Evolutionary conservation across 2,113 vertebrate species (phyloP).

Genomic region (Phyllostomus discolor): DNA sequence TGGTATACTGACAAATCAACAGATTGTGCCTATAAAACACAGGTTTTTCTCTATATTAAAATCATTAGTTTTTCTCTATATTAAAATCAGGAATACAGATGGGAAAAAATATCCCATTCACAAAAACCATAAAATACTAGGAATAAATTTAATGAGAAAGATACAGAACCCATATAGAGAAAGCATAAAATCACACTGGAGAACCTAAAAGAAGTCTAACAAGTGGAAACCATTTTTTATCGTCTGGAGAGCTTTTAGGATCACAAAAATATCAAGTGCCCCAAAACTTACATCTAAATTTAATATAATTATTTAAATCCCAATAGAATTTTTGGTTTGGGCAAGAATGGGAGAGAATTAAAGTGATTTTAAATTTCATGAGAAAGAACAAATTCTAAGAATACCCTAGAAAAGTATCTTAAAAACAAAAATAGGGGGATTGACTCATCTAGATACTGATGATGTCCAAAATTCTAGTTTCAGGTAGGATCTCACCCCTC

Average conservation of each 20-base stretch:
- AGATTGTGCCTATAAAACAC: not conserved
- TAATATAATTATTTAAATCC: slow-evolving; percentile 16
- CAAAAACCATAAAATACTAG: not conserved
- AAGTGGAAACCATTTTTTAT: slow-evolving; percentile 14
- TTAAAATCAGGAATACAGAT: slow-evolving; percentile 1
- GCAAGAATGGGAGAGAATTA: not conserved
- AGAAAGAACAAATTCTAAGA: not conserved
- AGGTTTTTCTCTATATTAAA: slow-evolving; percentile 20
- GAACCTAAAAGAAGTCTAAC: not conserved
- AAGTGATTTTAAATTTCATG: slow-evolving; percentile 29
- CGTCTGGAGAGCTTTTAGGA: not conserved
- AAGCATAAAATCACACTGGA: not conserved
- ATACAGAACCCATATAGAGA: not conserved
- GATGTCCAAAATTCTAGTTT: not conserved
- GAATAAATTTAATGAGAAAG: not conserved
- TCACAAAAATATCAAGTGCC: slow-evolving; percentile 20
- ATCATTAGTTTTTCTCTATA: not conserved
- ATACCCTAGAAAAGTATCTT: not conserved
- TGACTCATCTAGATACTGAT: not conserved
- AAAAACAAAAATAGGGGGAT: not conserved
- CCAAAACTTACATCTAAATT: slow-evolving; percentile 24
- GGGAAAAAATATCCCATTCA: not conserved
- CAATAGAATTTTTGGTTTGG: not conserved
- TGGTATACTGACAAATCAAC: not conserved
- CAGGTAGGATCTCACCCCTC: not conserved